These are phyloP conservation scores for Oryzias javanicus DNA, from an alignment of 2,113 vertebrate genomes.

Conservation along the genomic window DNA sequence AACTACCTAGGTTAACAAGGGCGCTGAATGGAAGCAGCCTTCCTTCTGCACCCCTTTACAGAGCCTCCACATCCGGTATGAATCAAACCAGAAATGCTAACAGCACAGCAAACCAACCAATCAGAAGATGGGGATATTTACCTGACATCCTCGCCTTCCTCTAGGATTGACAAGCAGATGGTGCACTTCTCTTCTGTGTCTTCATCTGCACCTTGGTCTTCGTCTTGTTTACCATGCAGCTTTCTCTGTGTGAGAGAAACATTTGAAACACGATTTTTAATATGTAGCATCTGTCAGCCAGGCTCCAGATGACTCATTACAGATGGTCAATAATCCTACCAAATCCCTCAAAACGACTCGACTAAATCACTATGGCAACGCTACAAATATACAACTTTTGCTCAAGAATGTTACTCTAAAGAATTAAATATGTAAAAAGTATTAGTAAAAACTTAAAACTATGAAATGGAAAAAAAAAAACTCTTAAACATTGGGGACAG, in stretches of 20 bases:
- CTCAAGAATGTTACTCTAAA: background rate
- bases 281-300: background rate
- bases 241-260: conserved; percentile 93
- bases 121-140: conserved; percentile 67
- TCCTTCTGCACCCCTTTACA: no score
- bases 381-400: conserved; percentile 7
- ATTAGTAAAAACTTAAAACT: conserved; percentile 3
- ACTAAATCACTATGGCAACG: conserved; percentile 34
- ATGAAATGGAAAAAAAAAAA: conserved; percentile 37
- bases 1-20: no score
- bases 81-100: conserved; percentile 25
- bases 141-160: conserved; percentile 99
- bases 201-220: conserved; percentile 94
- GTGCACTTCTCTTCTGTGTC: conserved; percentile 99
- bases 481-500: conserved; percentile 63
- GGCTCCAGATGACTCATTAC: conserved; percentile 22
- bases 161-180: conserved; percentile 98
- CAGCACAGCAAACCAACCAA: conserved; percentile 3
- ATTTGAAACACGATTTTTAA: conserved; percentile 34
- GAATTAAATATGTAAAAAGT: background rate
- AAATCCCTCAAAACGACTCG: conserved; percentile 27
- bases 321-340: conserved; percentile 18
- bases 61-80: no score
- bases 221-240: conserved; percentile 96
- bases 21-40: no score